phyloP scores from a whole-genome alignment of 2,888 invertebrate genomes.

The Ceramica pisi region DNA sequence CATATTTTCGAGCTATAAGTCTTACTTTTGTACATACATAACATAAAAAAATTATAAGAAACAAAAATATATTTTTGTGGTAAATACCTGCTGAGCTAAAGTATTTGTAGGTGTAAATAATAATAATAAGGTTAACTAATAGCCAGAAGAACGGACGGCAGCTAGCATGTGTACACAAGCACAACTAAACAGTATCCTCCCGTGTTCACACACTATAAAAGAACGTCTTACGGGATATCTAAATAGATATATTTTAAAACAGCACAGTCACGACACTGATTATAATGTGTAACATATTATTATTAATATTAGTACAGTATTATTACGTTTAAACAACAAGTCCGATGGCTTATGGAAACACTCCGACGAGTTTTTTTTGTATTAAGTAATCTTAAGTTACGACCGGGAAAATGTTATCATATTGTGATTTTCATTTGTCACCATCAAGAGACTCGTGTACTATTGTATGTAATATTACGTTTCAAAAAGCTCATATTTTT shows the following conservation, averaged over 20 bases:
- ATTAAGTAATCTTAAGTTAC: not conserved
- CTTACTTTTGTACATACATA: slow-evolving; percentile 38
- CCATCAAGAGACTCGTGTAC: not conserved
- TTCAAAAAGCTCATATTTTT: not conserved
- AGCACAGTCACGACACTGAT: slow-evolving; percentile 38
- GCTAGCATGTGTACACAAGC: slow-evolving; percentile 26
- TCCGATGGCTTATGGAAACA: slow-evolving; percentile 30
- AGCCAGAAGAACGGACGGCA: slow-evolving; percentile 15
- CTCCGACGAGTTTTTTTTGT: slow-evolving; percentile 45
- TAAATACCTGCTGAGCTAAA: slow-evolving; percentile 33
- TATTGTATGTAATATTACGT: not conserved
- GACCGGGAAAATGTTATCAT: slow-evolving; percentile 25
- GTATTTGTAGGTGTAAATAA: slow-evolving; percentile 19
- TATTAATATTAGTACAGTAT: slow-evolving; percentile 39
- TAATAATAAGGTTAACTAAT: slow-evolving; percentile 29
- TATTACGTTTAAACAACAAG: slow-evolving; percentile 23
- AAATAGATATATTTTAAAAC: slow-evolving; percentile 46
- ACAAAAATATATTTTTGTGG: slow-evolving; percentile 17
- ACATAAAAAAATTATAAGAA: slow-evolving; percentile 36
- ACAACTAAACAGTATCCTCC: slow-evolving; percentile 31
- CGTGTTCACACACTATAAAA: slow-evolving; percentile 55
- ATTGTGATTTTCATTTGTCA: slow-evolving; percentile 6
- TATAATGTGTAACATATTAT: slow-evolving; percentile 29
- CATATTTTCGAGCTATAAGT: slow-evolving; percentile 13
- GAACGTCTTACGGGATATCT: slow-evolving; percentile 35